These are phyloP conservation scores for Poecilobothrus nobilitatus DNA, from an alignment of 2,888 invertebrate genomes.

Conservation along the genomic window DNA sequence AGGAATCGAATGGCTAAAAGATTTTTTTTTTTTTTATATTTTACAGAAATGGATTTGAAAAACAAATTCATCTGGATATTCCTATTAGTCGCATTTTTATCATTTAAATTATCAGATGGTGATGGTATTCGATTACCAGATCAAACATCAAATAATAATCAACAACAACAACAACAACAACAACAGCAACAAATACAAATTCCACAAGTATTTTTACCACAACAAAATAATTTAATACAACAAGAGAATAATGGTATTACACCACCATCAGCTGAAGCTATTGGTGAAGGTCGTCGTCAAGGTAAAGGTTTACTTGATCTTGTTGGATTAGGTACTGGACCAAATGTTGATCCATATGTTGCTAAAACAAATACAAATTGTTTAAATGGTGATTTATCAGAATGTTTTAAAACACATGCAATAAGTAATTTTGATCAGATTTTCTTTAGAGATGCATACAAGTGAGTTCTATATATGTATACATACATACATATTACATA, in stretches of 20 bases:
- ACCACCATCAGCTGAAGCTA: conserved; percentile 17
- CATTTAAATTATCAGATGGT: conserved; percentile 53
- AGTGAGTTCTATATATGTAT: conserved; percentile 31
- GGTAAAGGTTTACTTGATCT: conserved; percentile 68
- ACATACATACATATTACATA: neutral
- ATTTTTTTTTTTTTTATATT: conserved; percentile 10
- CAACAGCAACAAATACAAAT: conserved; percentile 25
- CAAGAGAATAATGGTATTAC: conserved; percentile 18
- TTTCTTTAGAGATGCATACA: conserved; percentile 57
- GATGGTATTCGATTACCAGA: conserved; percentile 52
- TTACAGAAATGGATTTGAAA: conserved; percentile 33
- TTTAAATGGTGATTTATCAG: conserved; percentile 69
- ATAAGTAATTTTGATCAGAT: conserved; percentile 68
- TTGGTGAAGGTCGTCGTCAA: conserved; percentile 46
- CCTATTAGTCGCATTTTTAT: conserved; percentile 48
- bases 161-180: conserved; percentile 27
- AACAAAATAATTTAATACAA: conserved; percentile 11
- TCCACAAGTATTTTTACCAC: neutral
- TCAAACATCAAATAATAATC: conserved; percentile 28
- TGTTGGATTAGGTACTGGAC: conserved; percentile 66
- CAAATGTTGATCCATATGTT: conserved; percentile 68
- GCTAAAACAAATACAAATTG: conserved; percentile 66
- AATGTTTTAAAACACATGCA: conserved; percentile 77
- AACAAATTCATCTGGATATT: conserved; percentile 44
- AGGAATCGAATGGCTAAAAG: too few species aligned